Evolutionary conservation across 2,888 invertebrate genomes (phyloP), one percentile per base, ranked within the genome.

Genomic region (Melinaea menophilus): DNA sequence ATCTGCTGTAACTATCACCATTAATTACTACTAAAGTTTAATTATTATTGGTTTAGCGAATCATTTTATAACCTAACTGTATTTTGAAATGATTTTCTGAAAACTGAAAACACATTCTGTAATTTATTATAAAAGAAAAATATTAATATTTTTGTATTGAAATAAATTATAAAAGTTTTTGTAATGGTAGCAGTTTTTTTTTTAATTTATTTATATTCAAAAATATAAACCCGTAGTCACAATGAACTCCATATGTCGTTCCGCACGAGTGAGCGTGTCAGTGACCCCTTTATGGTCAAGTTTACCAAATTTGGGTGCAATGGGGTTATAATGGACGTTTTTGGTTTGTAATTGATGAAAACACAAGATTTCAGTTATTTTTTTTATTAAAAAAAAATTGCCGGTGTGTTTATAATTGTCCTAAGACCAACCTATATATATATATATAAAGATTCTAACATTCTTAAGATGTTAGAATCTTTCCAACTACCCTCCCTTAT

Each of bases 251-350:
- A 79, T 76, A 79, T 81, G 83, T 68, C 74, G 83, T 80, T 78
- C 68, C 76, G 79, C 68, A 63, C 76, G 77, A 81, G 72, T 77
- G 79, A 71, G 69, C 75, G 65, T 70, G 67, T 41, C 64, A 65
- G 34, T 81, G 85, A 84, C 80, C 86, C 79, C 74, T 80, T 81
- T 81, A 81, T 77, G 83, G 73, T 85, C 84, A 84, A 79, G 70
- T 79, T 76, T 79, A 66, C 66, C 79, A 78, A 79, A 78, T 75
- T 78, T 69, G 61, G 68, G 41, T 54, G 31, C 58, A 58, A 61
- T 55, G 59, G 61, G 63, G 58, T 57, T 61, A 51, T 63, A 63
- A 66, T 59, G 62, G 59, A 37, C 62, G 22, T 61, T 59, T 62
- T 55, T 45, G 57, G 63, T 63, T 51, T 51, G 51, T 22, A 31